phyloP scores from a whole-genome alignment of 1,140 invertebrate species.

The Portunus trituberculatus region DNA sequence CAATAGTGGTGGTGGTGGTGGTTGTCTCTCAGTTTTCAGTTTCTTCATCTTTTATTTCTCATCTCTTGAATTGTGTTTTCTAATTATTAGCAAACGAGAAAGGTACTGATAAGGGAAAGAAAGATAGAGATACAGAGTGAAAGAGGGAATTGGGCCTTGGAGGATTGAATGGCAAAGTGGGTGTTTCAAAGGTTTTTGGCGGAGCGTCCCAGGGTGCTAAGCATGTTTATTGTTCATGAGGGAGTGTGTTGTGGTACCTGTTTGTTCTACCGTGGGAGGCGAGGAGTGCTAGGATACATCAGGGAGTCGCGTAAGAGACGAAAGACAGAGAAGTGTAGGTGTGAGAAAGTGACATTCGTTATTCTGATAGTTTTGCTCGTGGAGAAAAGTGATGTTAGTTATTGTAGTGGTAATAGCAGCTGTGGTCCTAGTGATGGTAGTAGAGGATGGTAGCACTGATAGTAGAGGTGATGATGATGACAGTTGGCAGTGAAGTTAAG shows the following conservation, averaged over 20 bases:
- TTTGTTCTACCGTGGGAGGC: background rate
- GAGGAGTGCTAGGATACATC: background rate
- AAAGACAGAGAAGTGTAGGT: background rate
- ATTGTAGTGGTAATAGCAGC: background rate
- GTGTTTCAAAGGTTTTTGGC: constrained; percentile 3
- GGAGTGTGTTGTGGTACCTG: background rate
- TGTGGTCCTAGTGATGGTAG: background rate
- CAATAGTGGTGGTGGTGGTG: no score
- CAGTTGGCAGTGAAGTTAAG: no score
- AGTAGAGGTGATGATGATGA: background rate
- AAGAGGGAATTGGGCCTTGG: background rate
- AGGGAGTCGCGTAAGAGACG: background rate
- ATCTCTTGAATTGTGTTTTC: background rate
- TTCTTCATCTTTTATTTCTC: background rate
- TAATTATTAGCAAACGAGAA: background rate
- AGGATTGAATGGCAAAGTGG: background rate
- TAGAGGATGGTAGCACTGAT: background rate
- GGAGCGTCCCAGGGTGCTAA: constrained; percentile 16
- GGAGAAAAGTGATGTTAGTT: background rate
- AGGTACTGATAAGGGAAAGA: background rate
- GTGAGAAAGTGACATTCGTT: background rate
- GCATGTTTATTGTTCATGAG: constrained; percentile 52
- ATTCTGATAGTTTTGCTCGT: background rate
- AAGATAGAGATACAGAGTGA: background rate
- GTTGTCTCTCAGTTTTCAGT: no score